Conservation (phyloP, 2,888 invertebrate species). For the Noctua comes region DNA sequence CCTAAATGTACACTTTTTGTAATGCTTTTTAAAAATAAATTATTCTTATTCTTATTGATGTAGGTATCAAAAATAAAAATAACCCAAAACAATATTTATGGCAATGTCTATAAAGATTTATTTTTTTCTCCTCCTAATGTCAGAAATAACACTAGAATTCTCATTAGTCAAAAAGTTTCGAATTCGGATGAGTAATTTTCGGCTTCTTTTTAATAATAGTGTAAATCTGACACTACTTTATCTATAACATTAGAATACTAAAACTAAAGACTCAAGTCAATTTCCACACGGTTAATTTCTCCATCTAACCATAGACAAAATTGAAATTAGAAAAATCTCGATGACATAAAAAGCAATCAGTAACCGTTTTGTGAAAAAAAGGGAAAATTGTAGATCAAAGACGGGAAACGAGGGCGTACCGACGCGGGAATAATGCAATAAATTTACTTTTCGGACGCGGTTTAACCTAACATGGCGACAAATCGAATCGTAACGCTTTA, state of each 20-base stretch:
- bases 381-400: slow-evolving; percentile 82
- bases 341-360: slow-evolving; percentile 79
- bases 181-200: not conserved
- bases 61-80: not conserved
- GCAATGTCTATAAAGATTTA: not conserved
- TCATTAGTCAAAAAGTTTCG: not conserved
- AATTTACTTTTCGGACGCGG: slow-evolving; percentile 79
- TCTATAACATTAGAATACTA: not conserved
- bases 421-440: slow-evolving; percentile 83
- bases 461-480: slow-evolving; percentile 79
- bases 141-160: not conserved
- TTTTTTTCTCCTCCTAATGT: not conserved
- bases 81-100: not conserved
- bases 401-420: slow-evolving; percentile 75
- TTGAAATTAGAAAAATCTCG: slow-evolving; percentile 71
- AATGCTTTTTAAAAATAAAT: too few species aligned
- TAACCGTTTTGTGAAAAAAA: slow-evolving; percentile 72
- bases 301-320: slow-evolving; percentile 58
- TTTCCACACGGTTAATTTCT: slow-evolving; percentile 61
- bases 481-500: slow-evolving; percentile 84
- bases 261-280: slow-evolving; percentile 49
- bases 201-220: not conserved
- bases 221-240: not conserved
- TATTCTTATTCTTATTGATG: too few species aligned
- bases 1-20: too few species aligned